Evolutionary conservation across 2,113 vertebrate genomes (phyloP).

Genomic region (Tenebrosternarchus preto): DNA sequence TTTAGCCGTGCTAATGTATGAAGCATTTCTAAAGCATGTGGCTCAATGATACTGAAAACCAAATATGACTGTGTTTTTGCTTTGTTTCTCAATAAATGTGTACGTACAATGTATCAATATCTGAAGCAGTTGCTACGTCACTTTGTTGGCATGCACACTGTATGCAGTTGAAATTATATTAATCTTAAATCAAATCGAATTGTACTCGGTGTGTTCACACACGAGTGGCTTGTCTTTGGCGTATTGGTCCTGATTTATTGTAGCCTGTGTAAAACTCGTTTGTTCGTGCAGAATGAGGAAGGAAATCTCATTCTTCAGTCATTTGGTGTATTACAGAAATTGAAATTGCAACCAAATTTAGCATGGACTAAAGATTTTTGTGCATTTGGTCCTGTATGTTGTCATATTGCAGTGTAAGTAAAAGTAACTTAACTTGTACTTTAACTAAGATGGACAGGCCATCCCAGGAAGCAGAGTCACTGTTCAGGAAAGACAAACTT

Average conservation of each 20-base stretch:
- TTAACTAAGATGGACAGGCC: background rate
- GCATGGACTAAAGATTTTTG: background rate
- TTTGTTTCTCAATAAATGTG: conserved; percentile 22
- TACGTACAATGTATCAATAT: conserved; percentile 30
- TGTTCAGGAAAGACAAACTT: background rate
- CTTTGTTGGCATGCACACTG: conserved; percentile 23
- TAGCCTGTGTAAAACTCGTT: background rate
- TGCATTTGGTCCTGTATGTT: background rate
- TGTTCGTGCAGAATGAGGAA: background rate
- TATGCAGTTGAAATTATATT: background rate
- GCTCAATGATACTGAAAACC: conserved; percentile 26
- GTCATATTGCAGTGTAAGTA: background rate
- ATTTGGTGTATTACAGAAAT: background rate
- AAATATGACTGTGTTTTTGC: conserved; percentile 5
- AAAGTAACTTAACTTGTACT: background rate
- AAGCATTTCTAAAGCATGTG: conserved; percentile 33
- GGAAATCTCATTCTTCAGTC: background rate
- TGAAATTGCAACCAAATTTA: background rate
- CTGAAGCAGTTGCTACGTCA: conserved; percentile 25
- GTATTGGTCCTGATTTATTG: background rate
- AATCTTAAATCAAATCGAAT: background rate
- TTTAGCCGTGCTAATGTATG: conserved; percentile 6
- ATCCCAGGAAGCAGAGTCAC: background rate
- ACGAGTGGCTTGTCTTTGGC: conserved; percentile 4
- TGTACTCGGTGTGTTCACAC: conserved; percentile 2